Conservation (phyloP, 1,140 invertebrate genomes). For the Littorina saxatilis region DNA sequence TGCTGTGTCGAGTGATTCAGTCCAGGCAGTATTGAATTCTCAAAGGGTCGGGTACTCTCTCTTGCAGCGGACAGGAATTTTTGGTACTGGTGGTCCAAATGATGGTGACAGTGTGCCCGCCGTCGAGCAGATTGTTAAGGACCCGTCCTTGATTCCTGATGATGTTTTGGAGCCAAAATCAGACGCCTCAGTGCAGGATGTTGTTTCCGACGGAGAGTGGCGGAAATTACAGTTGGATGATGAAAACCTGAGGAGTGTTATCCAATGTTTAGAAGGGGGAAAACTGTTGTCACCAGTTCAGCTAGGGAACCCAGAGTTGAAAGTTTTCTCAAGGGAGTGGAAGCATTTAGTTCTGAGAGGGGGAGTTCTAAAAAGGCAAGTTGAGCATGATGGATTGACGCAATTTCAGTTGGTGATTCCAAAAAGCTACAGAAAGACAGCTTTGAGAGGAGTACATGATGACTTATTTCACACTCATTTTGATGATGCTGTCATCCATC, state of each 20-base stretch:
- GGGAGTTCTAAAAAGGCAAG: background rate
- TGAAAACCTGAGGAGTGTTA: background rate
- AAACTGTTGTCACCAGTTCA: background rate
- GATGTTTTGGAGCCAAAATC: too few species aligned
- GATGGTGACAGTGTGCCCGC: too few species aligned
- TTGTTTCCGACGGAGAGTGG: background rate
- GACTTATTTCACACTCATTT: conserved; percentile 26
- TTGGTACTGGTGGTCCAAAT: too few species aligned
- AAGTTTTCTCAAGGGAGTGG: background rate
- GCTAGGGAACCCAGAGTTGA: background rate
- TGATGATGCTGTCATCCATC: background rate
- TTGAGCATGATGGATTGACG: background rate
- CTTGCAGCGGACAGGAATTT: too few species aligned
- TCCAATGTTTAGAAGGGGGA: background rate
- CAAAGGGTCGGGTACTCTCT: too few species aligned
- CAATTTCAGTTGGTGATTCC: conserved; percentile 8
- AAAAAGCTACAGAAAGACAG: background rate
- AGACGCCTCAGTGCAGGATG: too few species aligned
- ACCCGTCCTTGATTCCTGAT: too few species aligned
- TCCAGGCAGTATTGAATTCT: too few species aligned
- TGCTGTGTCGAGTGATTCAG: too few species aligned
- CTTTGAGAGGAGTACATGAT: conserved; percentile 24
- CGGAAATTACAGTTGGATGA: background rate
- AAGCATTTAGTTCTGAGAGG: background rate
- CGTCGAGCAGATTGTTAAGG: too few species aligned